Percentiles rank a stretch among this genome's conserved stretches.
These are phyloP conservation scores for Falco peregrinus DNA, from an alignment of 2,797 vertebrate species.

Conservation along the genomic window DNA sequence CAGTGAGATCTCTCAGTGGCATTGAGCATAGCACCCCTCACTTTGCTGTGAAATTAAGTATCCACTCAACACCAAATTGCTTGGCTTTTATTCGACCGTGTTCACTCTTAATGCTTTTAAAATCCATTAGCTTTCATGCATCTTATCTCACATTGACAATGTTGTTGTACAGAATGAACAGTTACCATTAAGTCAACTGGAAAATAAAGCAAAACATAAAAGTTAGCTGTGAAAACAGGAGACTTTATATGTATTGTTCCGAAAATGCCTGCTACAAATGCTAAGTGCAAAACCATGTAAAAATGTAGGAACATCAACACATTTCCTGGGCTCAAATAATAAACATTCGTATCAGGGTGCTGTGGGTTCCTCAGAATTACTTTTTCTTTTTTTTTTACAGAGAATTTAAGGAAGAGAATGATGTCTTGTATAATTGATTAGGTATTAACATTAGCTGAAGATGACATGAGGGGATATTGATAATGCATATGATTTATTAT, in stretches of 20 bases:
- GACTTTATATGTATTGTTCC: constrained; percentile 24
- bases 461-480: not conserved
- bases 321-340: not conserved
- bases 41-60: constrained; percentile 26
- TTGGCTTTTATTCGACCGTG: not conserved
- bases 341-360: not conserved
- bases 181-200: not conserved
- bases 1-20: not conserved
- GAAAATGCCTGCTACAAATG: not conserved
- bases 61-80: not conserved
- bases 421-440: constrained; percentile 20
- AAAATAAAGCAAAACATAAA: constrained; percentile 27
- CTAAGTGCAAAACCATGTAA: not conserved
- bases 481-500: constrained; percentile 5
- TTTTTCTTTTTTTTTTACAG: not conserved
- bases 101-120: constrained; percentile 29
- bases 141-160: not conserved
- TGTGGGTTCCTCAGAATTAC: not conserved
- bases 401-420: not conserved
- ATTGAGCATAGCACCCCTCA: not conserved
- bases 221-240: not conserved
- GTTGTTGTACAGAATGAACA: not conserved
- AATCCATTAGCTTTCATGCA: constrained; percentile 13
- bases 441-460: constrained; percentile 22
- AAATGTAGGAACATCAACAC: not conserved